Percentiles rank a stretch among this genome's conserved stretches.
Evolutionary conservation across 2,888 invertebrate species (phyloP).

Genomic region (Nineta flava): DNA sequence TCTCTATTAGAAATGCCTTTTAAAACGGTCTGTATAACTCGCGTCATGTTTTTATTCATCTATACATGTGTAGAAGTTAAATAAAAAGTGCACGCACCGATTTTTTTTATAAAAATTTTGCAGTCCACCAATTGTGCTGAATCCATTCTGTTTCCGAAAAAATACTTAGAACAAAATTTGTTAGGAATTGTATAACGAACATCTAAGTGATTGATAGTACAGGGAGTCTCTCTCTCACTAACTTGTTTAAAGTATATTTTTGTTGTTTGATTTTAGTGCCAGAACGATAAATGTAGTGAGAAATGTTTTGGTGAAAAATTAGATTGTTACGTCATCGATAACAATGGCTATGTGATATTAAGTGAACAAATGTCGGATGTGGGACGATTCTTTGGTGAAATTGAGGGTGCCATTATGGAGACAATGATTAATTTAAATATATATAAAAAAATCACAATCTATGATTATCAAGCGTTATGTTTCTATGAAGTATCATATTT

Average conservation of each 20-base stretch:
- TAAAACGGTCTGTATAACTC: too few relatives aligned
- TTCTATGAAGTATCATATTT: conserved; percentile 25
- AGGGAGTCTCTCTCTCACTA: conserved; percentile 12
- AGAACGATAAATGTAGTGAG: conserved; percentile 25
- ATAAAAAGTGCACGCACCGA: too few relatives aligned
- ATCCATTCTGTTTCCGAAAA: too few relatives aligned
- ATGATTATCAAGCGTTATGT: conserved; percentile 76
- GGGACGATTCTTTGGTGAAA: conserved; percentile 74
- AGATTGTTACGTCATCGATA: conserved; percentile 81
- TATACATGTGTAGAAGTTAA: too few relatives aligned
- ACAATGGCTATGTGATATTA: conserved; percentile 74
- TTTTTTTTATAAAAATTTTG: too few relatives aligned
- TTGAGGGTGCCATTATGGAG: conserved; percentile 61
- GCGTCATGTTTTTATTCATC: too few relatives aligned
- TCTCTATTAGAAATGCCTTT: too few relatives aligned
- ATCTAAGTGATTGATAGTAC: background rate
- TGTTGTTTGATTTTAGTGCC: background rate
- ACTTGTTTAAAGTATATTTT: too few relatives aligned
- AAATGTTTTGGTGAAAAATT: conserved; percentile 44
- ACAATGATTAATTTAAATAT: conserved; percentile 54
- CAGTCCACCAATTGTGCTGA: too few relatives aligned
- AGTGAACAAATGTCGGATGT: conserved; percentile 49
- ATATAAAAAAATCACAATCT: conserved; percentile 59
- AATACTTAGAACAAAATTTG: too few relatives aligned
- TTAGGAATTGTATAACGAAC: too few relatives aligned